phyloP scores from a whole-genome alignment of 2,113 vertebrate genomes.

The Corydoras sp. region DNA sequence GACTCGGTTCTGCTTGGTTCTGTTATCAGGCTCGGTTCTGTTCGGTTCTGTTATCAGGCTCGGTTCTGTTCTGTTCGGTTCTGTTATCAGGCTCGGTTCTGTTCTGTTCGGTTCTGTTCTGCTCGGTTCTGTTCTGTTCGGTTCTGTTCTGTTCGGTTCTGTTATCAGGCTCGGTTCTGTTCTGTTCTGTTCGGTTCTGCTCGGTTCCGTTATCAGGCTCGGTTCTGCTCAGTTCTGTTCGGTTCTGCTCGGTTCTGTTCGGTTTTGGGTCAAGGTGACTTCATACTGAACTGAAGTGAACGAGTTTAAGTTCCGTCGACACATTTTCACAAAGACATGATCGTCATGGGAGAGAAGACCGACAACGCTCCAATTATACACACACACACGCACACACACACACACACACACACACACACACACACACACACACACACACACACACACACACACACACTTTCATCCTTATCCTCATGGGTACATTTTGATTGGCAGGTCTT shows the following conservation, averaged over 20 bases:
- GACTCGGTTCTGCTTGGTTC: too few species aligned
- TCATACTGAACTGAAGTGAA: slow-evolving; percentile 28
- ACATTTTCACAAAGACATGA: slow-evolving; percentile 33
- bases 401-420: slow-evolving; percentile 36
- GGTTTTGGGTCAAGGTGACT: slow-evolving; percentile 46
- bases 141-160: too few species aligned
- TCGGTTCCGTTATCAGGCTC: neutral
- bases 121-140: too few species aligned
- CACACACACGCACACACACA: slow-evolving; percentile 15
- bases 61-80: too few species aligned
- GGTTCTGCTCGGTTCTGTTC: neutral
- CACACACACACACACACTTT: slow-evolving; percentile 17
- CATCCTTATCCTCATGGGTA: slow-evolving; percentile 26
- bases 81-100: too few species aligned
- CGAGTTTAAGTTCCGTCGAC: slow-evolving; percentile 34
- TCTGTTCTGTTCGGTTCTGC: too few species aligned
- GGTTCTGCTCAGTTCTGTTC: too few species aligned
- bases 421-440: slow-evolving; percentile 6
- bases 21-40: too few species aligned
- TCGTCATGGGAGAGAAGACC: slow-evolving; percentile 41
- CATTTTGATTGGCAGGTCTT: slow-evolving; percentile 40
- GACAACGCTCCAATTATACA: slow-evolving; percentile 40
- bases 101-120: too few species aligned
- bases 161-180: too few species aligned
- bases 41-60: too few species aligned